Evolutionary conservation across 2,113 vertebrate species (phyloP), one percentile per base, ranked within the genome.

Genomic region (Caranx ignobilis): DNA sequence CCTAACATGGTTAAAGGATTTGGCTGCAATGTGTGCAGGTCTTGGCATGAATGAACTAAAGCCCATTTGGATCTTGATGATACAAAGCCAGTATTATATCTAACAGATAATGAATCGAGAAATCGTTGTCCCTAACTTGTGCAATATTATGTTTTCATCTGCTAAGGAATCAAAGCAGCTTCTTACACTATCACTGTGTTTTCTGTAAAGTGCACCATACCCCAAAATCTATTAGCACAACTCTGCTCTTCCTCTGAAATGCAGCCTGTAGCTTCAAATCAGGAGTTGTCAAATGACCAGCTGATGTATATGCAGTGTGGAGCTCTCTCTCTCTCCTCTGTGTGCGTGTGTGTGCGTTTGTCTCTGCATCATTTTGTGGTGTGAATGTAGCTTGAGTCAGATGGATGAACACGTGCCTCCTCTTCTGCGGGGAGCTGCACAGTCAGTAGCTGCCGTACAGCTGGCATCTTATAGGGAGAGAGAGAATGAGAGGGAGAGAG

Each of bases 361-460:
- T 71, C 16, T 77, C 56, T 55, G 77, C 82, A 72, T 85, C 86
- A 47, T 65, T 84, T 64, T 18, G 63, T 68, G 56, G 78, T 75
- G 85, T 88, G 82, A 86, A 66, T 78, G 84, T 41, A 79, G 85
- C 85, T 79, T 2, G 55, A 73, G 87, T 93, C 92, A 93, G 91
- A 92, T 94, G 91, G 89, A 87, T 73, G 89, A 80, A 86, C 94
- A 93, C 91, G 91, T 94, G 93, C 89, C 68, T 77, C 69, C 68
- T 86, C 83, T 87, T 90, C 88, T 89, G 78, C 86, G 85, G 85
- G 81, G 82, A 83, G 81, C 79, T 52, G 72, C 86, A 73, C 80
- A 79, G 70, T 79, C 26, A 71, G 72, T 50, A 65, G 77, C 78
- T 55, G 77, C 80, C 50, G 72, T 89, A 73, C 77, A 90, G 81